These are phyloP conservation scores for Tanypteryx hageni DNA, from an alignment of 2,888 invertebrate genomes.

Conservation along the genomic window DNA sequence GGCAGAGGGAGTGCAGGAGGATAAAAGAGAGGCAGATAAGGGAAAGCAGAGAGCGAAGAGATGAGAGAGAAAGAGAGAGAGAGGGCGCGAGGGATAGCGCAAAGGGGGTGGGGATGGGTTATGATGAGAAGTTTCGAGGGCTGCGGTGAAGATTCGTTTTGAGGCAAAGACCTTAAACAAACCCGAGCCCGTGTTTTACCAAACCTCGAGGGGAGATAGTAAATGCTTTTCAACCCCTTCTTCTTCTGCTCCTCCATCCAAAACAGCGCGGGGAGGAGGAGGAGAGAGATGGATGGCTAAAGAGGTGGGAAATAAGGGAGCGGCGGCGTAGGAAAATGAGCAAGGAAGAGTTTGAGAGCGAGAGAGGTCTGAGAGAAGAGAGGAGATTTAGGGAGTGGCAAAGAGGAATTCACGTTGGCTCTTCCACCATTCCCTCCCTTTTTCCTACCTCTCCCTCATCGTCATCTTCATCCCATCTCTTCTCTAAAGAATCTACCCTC, in stretches of 20 bases:
- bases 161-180: constrained; percentile 22
- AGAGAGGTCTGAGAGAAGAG: too few species aligned
- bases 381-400: not conserved
- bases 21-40: not conserved
- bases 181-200: constrained; percentile 6
- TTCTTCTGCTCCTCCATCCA: not conserved
- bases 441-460: too few species aligned
- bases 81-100: too few species aligned
- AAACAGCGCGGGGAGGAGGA: not conserved
- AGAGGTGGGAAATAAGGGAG: not conserved
- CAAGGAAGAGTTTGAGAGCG: not conserved
- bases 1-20: not conserved
- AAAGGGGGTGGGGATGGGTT: too few species aligned
- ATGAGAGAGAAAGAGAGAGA: too few species aligned
- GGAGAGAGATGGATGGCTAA: not conserved
- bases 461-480: too few species aligned
- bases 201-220: constrained; percentile 35
- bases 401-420: not conserved
- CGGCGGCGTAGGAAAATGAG: not conserved
- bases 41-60: not conserved
- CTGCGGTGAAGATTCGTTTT: constrained; percentile 13
- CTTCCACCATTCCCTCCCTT: too few species aligned
- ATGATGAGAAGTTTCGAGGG: not conserved
- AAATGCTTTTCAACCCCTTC: constrained; percentile 1
- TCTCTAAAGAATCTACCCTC: too few species aligned